Percentiles rank a stretch among this genome's conserved stretches.
phyloP scores from a whole-genome alignment of 2,797 vertebrate genomes.

The Carapus acus region DNA sequence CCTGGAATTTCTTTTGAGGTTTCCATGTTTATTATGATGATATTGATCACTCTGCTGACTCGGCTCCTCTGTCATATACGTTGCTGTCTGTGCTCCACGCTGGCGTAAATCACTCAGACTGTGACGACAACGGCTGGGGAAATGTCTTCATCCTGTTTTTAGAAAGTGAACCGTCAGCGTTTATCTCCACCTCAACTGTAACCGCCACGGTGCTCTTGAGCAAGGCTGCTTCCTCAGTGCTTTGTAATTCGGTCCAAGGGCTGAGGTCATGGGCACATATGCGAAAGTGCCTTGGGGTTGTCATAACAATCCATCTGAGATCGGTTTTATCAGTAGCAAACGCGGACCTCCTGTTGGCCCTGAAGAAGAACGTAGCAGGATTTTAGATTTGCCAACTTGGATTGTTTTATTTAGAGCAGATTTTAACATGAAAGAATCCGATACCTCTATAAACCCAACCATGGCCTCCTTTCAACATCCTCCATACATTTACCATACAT shows the following conservation, averaged over 20 bases:
- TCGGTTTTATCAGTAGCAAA: too few species aligned
- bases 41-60: constrained; percentile 56
- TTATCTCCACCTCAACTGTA: background rate
- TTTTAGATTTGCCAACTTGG: too few species aligned
- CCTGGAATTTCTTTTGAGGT: constrained; percentile 42
- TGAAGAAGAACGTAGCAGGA: too few species aligned
- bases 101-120: constrained; percentile 36
- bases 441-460: too few species aligned
- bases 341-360: too few species aligned
- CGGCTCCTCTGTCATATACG: constrained; percentile 27
- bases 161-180: background rate
- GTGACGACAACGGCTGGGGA: constrained; percentile 33
- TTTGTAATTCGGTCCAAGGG: background rate
- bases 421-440: too few species aligned
- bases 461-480: too few species aligned
- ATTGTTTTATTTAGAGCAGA: too few species aligned
- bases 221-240: background rate
- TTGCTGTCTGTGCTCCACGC: constrained; percentile 19
- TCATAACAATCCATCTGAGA: background rate
- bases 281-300: background rate
- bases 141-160: background rate
- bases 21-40: constrained; percentile 58
- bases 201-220: background rate
- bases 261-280: background rate
- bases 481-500: too few species aligned